Conservation (phyloP, 2,888 invertebrate species). For the Pandemis corylana region DNA sequence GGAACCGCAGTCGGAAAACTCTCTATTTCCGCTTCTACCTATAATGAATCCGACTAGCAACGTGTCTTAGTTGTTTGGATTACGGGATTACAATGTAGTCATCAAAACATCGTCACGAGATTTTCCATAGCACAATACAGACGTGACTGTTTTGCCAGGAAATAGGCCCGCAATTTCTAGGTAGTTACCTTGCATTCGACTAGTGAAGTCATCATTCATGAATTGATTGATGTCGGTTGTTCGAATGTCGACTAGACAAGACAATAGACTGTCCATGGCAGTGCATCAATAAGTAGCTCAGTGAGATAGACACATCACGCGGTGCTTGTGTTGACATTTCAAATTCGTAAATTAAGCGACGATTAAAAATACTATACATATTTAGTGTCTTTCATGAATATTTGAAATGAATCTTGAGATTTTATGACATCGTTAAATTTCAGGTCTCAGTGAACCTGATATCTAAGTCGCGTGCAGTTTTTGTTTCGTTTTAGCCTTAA, state of each 20-base stretch:
- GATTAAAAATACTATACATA: not conserved
- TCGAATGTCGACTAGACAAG: not conserved
- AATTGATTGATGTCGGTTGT: conserved; percentile 15
- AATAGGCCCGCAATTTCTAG: conserved; percentile 9
- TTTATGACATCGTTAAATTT: not conserved
- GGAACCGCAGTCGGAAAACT: not conserved
- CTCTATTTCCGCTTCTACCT: not conserved
- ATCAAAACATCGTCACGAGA: not conserved
- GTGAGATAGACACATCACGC: not conserved
- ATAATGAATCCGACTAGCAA: not conserved
- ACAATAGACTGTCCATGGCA: not conserved
- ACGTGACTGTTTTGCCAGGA: not conserved
- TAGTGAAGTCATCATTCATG: conserved; percentile 24
- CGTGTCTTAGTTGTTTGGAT: not conserved
- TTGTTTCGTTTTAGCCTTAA: not conserved
- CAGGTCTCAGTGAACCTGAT: not conserved
- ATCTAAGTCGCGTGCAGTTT: not conserved
- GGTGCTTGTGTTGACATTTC: not conserved
- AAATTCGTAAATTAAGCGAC: not conserved
- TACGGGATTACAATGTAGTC: not conserved
- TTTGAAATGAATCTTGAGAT: not conserved
- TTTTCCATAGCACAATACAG: not conserved
- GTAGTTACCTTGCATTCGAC: not conserved
- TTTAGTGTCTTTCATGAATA: not conserved
- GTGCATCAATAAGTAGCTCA: not conserved